Percentiles rank a stretch among this genome's conserved stretches.
Conservation (phyloP, 2,113 vertebrate genomes). For the Cyprinodon brontotheroides region DNA sequence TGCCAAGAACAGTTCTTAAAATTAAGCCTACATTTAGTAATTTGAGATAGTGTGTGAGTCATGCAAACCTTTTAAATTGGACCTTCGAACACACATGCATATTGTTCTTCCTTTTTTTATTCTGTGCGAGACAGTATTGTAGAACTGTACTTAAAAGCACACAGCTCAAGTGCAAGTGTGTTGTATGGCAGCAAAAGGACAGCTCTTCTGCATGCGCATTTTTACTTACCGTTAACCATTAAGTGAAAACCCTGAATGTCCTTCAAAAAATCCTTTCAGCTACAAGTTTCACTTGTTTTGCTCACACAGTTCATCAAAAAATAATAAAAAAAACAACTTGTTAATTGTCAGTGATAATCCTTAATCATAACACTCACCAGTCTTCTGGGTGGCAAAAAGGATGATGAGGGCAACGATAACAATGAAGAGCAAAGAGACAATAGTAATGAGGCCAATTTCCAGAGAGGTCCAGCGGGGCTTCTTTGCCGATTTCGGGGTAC, state of each 20-base stretch:
- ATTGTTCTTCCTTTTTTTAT: slow-evolving; percentile 13
- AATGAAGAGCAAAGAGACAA: slow-evolving; percentile 85
- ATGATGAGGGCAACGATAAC: slow-evolving; percentile 86
- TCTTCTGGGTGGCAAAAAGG: slow-evolving; percentile 88
- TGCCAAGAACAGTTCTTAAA: neutral
- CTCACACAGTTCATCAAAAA: slow-evolving; percentile 2
- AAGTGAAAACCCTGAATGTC: slow-evolving; percentile 5
- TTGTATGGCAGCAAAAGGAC: slow-evolving; percentile 28
- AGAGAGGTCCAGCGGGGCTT: slow-evolving; percentile 85
- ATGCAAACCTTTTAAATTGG: neutral
- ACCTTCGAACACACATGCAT: slow-evolving; percentile 12
- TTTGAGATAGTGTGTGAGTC: slow-evolving; percentile 5
- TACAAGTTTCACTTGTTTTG: slow-evolving; percentile 4
- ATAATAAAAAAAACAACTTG: neutral
- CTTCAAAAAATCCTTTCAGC: neutral
- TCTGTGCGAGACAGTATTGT: slow-evolving; percentile 43
- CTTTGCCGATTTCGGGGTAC: slow-evolving; percentile 86
- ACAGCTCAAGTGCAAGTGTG: slow-evolving; percentile 27
- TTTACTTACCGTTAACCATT: slow-evolving; percentile 23
- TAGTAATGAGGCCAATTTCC: slow-evolving; percentile 87
- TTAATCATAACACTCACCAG: slow-evolving; percentile 66
- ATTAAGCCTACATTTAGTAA: neutral
- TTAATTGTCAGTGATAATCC: neutral
- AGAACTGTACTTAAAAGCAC: slow-evolving; percentile 43
- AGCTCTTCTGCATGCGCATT: slow-evolving; percentile 10